Conservation (phyloP, 1,140 invertebrate species). For the Thaumetopoea pityocampa region DNA sequence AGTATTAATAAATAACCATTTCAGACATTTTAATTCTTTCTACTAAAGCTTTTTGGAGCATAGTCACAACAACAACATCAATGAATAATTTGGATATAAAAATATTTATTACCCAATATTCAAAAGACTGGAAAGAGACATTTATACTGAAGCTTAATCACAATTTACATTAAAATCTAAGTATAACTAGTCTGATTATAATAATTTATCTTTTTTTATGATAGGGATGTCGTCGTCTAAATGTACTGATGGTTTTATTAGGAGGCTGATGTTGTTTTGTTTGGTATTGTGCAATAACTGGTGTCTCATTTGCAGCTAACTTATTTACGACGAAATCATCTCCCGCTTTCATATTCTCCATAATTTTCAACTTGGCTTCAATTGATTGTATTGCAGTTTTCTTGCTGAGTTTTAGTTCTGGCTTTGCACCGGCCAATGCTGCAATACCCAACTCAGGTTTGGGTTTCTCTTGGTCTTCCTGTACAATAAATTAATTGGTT, state of each 20-base stretch:
- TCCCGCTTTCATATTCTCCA: constrained; percentile 81
- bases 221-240: constrained; percentile 67
- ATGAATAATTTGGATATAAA: no score
- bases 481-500: no score
- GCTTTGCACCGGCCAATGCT: constrained; percentile 83
- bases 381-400: constrained; percentile 90
- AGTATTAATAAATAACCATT: no score
- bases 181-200: not conserved
- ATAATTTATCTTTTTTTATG: constrained; percentile 69
- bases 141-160: no score
- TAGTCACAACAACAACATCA: no score
- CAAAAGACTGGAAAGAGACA: no score
- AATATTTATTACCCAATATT: no score
- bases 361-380: constrained; percentile 89
- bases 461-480: constrained; percentile 85
- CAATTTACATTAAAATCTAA: no score
- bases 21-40: no score
- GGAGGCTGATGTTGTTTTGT: constrained; percentile 75
- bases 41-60: no score
- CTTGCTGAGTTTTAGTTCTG: constrained; percentile 82
- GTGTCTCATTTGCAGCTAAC: constrained; percentile 78
- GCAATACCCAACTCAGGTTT: constrained; percentile 86
- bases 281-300: constrained; percentile 82
- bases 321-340: constrained; percentile 86
- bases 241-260: constrained; percentile 64